These are phyloP conservation scores for Aurelia aurita DNA, from an alignment of 30 jellyfish, hydroid and myxozoan species.

Conservation along the genomic window DNA sequence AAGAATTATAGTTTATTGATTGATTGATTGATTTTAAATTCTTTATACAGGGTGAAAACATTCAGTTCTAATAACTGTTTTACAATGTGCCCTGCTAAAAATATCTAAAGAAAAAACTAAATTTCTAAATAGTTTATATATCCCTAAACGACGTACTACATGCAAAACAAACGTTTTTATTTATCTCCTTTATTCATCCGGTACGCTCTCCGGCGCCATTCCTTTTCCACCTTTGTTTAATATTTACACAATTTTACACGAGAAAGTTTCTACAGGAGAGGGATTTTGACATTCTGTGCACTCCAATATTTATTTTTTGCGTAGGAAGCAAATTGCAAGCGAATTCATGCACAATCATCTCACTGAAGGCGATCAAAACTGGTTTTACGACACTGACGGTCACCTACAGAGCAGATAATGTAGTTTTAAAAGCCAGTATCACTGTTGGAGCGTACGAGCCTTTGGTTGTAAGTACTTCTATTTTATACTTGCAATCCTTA, in stretches of 20 bases:
- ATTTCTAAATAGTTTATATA: too few relatives aligned
- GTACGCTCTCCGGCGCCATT: background rate
- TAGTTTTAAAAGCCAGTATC: conserved; percentile 58
- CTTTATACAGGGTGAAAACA: too few relatives aligned
- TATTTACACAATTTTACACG: background rate
- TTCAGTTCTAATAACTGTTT: too few relatives aligned
- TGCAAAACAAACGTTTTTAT: background rate
- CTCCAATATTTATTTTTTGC: background rate
- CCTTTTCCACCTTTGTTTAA: background rate
- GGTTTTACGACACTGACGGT: conserved; percentile 91
- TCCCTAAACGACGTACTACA: too few relatives aligned
- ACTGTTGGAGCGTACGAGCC: conserved; percentile 90
- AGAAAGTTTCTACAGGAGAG: background rate
- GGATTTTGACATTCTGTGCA: background rate
- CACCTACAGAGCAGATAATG: conserved; percentile 63
- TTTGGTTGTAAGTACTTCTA: conserved; percentile 55
- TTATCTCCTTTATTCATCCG: too few relatives aligned
- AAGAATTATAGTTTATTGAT: too few relatives aligned
- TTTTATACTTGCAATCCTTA: too few relatives aligned
- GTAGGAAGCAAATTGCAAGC: conserved; percentile 27
- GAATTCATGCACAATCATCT: conserved; percentile 73
- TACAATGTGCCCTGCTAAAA: too few relatives aligned
- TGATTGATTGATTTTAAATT: too few relatives aligned
- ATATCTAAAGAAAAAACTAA: too few relatives aligned
- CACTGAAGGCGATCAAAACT: conserved; percentile 69